phyloP scores from a whole-genome alignment of 1,140 invertebrate genomes.

The Pollicipes pollicipes region DNA sequence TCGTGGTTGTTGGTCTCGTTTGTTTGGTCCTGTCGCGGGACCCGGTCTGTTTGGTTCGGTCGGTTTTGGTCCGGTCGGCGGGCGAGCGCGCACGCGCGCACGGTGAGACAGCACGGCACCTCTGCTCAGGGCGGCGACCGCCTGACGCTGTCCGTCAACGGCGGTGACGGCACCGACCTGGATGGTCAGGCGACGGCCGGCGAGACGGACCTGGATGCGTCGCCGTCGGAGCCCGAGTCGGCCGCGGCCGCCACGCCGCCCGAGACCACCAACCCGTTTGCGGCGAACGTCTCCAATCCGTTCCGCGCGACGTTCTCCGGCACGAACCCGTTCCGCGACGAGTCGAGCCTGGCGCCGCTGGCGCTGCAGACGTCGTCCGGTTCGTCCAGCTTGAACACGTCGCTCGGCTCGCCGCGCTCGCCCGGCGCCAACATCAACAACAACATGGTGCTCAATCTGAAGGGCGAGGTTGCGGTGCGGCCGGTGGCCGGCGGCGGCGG shows the following conservation, averaged over 20 bases:
- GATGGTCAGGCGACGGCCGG: not conserved
- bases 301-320: not conserved
- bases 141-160: not conserved
- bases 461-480: not conserved
- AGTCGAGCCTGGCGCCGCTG: not conserved
- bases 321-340: not conserved
- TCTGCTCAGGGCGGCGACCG: not conserved
- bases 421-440: not conserved
- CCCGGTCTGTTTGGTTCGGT: not conserved
- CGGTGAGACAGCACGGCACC: no score
- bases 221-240: not conserved
- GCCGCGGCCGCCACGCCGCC: not conserved
- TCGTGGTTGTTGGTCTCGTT: not conserved
- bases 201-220: not conserved
- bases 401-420: not conserved
- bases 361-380: not conserved
- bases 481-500: not conserved
- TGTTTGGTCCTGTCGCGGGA: no score
- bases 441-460: not conserved
- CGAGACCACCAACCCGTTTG: not conserved
- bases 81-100: no score
- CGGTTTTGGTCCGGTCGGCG: no score
- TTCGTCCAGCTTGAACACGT: not conserved
- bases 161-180: conserved; percentile 1
- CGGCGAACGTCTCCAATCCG: not conserved